Evolutionary conservation across 2,888 invertebrate genomes (phyloP).

Genomic region (Acronicta aceris): DNA sequence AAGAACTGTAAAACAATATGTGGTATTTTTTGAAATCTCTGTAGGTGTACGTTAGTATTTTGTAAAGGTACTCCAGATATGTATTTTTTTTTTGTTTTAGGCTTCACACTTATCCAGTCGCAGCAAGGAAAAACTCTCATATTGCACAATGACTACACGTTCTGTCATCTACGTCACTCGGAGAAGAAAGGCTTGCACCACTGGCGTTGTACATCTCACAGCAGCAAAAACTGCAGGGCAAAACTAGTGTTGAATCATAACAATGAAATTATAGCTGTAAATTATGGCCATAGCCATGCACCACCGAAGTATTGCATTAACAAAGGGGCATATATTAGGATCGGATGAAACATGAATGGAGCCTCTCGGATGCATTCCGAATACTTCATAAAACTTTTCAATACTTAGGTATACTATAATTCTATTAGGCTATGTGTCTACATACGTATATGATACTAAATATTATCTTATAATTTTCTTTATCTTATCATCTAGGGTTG

Average conservation of each 20-base stretch:
- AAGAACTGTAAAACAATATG: no score
- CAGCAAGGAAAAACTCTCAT: slow-evolving; percentile 7
- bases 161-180: slow-evolving; percentile 3
- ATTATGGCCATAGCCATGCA: background rate
- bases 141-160: slow-evolving; percentile 4
- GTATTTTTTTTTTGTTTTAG: slow-evolving; percentile 1
- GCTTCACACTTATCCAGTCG: background rate
- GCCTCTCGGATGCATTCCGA: no score
- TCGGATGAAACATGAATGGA: no score
- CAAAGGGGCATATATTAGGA: slow-evolving; percentile 1
- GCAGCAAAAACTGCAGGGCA: slow-evolving; percentile 7
- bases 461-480: no score
- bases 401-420: no score
- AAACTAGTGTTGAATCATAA: background rate
- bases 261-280: background rate
- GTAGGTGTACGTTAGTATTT: no score
- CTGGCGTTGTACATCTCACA: slow-evolving; percentile 11
- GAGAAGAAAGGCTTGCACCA: slow-evolving; percentile 1
- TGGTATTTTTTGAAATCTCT: no score
- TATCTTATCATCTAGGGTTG: no score
- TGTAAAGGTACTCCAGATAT: background rate
- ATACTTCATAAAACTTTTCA: no score
- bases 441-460: no score
- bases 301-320: background rate
- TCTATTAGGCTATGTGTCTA: no score